Conservation (phyloP, 2,888 invertebrate species). For the Pardosa pseudoannulata region DNA sequence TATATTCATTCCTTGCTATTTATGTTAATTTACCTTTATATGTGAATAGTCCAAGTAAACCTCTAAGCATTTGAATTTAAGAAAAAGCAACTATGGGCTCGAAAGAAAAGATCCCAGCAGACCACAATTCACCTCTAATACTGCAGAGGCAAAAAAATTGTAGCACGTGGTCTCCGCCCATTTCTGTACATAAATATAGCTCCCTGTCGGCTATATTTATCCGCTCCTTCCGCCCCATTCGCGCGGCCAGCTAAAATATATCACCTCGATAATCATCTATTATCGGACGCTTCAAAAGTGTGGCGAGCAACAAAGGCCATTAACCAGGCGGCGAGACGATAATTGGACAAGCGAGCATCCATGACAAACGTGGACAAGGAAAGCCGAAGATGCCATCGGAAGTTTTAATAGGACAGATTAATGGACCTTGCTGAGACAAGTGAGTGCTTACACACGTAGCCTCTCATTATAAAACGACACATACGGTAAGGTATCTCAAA, state of each 20-base stretch:
- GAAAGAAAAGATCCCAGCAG: too few species aligned
- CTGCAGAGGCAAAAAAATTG: too few species aligned
- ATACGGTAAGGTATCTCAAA: too few species aligned
- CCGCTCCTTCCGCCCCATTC: not conserved
- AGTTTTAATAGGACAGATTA: not conserved
- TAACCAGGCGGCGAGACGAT: not conserved
- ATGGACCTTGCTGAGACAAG: not conserved
- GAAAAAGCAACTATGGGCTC: too few species aligned
- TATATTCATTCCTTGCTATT: too few species aligned
- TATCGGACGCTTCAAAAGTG: not conserved
- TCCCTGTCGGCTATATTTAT: not conserved
- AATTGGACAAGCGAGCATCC: not conserved
- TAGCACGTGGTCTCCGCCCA: not conserved
- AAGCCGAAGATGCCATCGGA: not conserved
- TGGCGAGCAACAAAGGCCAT: not conserved
- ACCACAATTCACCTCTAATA: too few species aligned
- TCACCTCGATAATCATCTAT: slow-evolving; percentile 2
- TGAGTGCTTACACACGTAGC: too few species aligned
- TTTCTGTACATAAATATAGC: not conserved
- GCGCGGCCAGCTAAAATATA: slow-evolving; percentile 1
- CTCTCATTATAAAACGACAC: too few species aligned
- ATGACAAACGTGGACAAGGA: slow-evolving; percentile 1
- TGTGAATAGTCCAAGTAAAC: too few species aligned
- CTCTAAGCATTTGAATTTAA: too few species aligned
- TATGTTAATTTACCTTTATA: too few species aligned